Conservation (phyloP, 1,140 invertebrate species). For the Eufriesea mexicana region DNA sequence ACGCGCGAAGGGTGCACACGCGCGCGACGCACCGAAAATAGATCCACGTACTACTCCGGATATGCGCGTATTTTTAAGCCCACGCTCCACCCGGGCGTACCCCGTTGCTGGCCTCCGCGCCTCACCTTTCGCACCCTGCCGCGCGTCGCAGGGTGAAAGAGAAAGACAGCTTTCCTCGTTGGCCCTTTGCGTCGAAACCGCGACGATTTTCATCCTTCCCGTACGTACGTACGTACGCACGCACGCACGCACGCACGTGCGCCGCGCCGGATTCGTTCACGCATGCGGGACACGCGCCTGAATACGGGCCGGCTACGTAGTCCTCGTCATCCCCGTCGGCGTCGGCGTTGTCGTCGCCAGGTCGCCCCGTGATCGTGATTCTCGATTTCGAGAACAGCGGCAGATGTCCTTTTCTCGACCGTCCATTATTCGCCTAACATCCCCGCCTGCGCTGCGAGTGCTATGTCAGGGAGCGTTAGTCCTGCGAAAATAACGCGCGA, state of each 20-base stretch:
- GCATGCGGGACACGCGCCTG: conserved; percentile 61
- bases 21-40: conserved; percentile 48
- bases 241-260: conserved; percentile 54
- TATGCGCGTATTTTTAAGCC: conserved; percentile 55
- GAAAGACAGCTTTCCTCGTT: conserved; percentile 38
- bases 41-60: conserved; percentile 36
- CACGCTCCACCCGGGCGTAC: neutral
- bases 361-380: conserved; percentile 38
- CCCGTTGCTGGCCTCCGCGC: neutral
- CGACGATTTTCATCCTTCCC: conserved; percentile 40
- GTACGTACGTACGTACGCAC: too few species aligned
- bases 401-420: conserved; percentile 60
- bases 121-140: conserved; percentile 1
- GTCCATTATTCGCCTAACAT: conserved; percentile 24
- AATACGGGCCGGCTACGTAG: conserved; percentile 38
- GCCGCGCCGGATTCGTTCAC: conserved; percentile 35
- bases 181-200: conserved; percentile 28
- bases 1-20: conserved; percentile 48
- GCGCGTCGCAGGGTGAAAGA: neutral
- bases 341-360: too few species aligned
- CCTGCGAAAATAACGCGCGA: conserved; percentile 57
- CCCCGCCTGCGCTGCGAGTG: conserved; percentile 19
- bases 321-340: conserved; percentile 33
- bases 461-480: conserved; percentile 21
- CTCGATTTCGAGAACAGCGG: conserved; percentile 62